phyloP scores from a whole-genome alignment of 2,113 vertebrate genomes.

The Desmodus rotundus region DNA sequence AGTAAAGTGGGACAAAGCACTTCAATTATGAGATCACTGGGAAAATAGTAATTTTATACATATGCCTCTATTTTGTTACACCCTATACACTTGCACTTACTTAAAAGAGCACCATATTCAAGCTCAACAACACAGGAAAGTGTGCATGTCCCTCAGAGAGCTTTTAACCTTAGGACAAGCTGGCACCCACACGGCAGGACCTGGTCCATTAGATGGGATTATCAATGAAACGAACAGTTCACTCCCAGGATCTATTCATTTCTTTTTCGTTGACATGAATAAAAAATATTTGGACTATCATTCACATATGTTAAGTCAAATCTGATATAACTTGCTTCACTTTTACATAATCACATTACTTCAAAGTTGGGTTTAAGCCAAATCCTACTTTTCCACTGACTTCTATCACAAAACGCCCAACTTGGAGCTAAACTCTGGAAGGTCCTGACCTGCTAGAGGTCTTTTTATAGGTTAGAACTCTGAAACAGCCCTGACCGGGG shows the following conservation, averaged over 20 bases:
- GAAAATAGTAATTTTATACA: neutral
- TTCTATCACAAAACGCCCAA: neutral
- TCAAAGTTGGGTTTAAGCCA: neutral
- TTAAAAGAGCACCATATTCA: neutral
- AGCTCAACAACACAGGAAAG: neutral
- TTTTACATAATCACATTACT: neutral
- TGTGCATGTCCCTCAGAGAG: neutral
- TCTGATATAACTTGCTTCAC: neutral
- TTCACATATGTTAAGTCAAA: neutral
- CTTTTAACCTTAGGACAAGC: neutral
- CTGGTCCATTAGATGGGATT: neutral
- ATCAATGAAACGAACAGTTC: neutral
- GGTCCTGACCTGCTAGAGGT: neutral
- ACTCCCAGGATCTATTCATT: neutral
- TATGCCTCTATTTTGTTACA: neutral
- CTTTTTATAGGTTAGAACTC: neutral
- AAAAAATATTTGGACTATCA: neutral
- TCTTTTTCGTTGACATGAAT: neutral
- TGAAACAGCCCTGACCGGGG: neutral
- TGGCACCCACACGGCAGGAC: accelerated
- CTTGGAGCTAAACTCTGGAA: neutral
- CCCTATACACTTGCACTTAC: neutral
- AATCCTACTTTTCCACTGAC: neutral
- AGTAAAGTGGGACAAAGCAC: neutral
- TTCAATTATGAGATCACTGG: neutral